Conservation (phyloP, 2,888 invertebrate species). For the Caenorhabditis sp. region DNA sequence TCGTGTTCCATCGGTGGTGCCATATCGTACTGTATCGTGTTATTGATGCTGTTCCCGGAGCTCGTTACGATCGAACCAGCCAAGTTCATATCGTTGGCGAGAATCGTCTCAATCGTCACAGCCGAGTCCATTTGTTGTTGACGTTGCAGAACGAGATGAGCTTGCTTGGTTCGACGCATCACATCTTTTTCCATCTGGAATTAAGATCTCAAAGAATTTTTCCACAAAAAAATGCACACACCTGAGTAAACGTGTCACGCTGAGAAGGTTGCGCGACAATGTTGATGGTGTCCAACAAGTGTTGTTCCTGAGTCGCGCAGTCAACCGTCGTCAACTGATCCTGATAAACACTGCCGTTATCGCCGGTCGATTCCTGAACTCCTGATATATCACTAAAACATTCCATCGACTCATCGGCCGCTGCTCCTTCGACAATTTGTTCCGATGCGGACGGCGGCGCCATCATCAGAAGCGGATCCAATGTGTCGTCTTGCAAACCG, state of each 20-base stretch:
- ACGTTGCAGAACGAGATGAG: constrained; percentile 12
- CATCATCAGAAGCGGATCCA: neutral
- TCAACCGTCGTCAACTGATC: neutral
- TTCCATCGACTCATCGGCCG: neutral
- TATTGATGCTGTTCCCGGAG: neutral
- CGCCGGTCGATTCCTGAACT: neutral
- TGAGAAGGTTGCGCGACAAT: constrained; percentile 12
- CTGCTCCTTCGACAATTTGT: neutral
- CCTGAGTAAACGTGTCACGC: constrained; percentile 7
- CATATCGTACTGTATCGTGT: constrained; percentile 19
- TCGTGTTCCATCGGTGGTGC: constrained; percentile 9
- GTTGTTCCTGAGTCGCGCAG: constrained; percentile 4
- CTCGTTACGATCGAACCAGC: neutral
- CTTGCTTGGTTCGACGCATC: constrained; percentile 40
- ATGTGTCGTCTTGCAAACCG: neutral
- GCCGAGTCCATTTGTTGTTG: constrained; percentile 9
- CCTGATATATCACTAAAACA: neutral
- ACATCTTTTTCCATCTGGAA: constrained; percentile 48
- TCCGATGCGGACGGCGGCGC: neutral
- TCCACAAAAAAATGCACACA: neutral
- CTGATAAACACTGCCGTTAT: neutral
- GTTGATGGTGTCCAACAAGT: constrained; percentile 20
- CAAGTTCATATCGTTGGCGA: neutral
- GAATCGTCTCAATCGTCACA: neutral
- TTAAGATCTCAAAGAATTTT: neutral